Percentiles rank a stretch among this genome's conserved stretches.
phyloP scores from a whole-genome alignment of 2,113 vertebrate genomes.

The Takifugu flavidus region DNA sequence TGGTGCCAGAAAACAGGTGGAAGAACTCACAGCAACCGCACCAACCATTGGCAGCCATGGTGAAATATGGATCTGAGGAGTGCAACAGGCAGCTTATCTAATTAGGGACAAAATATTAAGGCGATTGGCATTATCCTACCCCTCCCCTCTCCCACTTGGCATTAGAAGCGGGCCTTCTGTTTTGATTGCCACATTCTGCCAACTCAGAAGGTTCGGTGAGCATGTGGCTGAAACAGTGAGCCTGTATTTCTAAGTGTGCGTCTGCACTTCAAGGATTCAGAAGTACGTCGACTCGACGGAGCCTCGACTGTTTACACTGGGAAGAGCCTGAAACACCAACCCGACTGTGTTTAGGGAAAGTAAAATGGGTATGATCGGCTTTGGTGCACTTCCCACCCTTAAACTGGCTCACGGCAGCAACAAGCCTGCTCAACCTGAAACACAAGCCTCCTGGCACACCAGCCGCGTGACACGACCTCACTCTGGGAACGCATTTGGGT shows the following conservation, averaged over 20 bases:
- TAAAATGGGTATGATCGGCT: conserved; percentile 35
- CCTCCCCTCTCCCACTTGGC: conserved; percentile 51
- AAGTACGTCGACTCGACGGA: conserved; percentile 54
- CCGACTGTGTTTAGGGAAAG: conserved; percentile 44
- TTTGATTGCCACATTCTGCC: conserved; percentile 59
- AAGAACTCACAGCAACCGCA: conserved; percentile 7
- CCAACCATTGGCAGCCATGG: conserved; percentile 38
- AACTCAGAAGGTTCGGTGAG: conserved; percentile 41
- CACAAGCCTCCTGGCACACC: conserved; percentile 35
- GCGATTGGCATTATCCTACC: conserved; percentile 58
- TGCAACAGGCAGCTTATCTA: conserved; percentile 67
- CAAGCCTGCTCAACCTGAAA: conserved; percentile 67
- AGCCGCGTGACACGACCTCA: conserved; percentile 30
- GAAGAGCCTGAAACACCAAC: conserved; percentile 32
- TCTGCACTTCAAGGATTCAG: conserved; percentile 35
- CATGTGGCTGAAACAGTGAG: conserved; percentile 15
- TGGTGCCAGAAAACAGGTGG: conserved; percentile 10
- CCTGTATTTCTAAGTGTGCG: conserved; percentile 2
- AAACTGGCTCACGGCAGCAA: conserved; percentile 14
- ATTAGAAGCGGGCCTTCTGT: conserved; percentile 61
- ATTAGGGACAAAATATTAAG: conserved; percentile 70
- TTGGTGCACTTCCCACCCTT: conserved; percentile 15
- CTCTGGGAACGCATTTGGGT: conserved; percentile 34
- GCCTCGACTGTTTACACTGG: conserved; percentile 59
- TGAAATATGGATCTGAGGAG: conserved; percentile 66